Conservation (phyloP, 2,113 vertebrate species). For the Corythornis madagascariensis region DNA sequence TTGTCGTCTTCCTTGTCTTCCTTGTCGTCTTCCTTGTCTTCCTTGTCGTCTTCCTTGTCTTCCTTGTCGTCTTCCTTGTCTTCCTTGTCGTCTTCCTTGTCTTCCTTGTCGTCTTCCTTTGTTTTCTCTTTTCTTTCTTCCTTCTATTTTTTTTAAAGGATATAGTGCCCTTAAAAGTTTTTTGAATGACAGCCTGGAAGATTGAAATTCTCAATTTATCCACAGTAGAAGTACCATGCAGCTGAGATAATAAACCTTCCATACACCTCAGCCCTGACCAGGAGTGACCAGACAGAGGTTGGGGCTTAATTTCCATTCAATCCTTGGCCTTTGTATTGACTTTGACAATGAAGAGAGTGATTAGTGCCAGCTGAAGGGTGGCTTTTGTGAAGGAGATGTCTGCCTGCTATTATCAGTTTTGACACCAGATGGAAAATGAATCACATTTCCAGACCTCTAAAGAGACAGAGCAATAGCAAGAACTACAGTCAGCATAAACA, state of each 20-base stretch:
- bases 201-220: conserved; percentile 59
- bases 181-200: conserved; percentile 26
- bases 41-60: no score
- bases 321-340: conserved; percentile 40
- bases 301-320: conserved; percentile 23
- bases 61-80: no score
- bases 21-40: no score
- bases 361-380: background rate
- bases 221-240: background rate
- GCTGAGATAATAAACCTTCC: conserved; percentile 39
- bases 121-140: background rate
- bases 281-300: background rate
- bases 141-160: background rate
- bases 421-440: conserved; percentile 43
- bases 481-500: conserved; percentile 28
- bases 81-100: no score
- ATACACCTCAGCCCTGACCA: conserved; percentile 22
- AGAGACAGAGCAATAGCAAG: conserved; percentile 10
- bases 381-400: background rate
- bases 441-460: conserved; percentile 15
- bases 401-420: background rate
- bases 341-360: conserved; percentile 25
- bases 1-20: no score
- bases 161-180: background rate
- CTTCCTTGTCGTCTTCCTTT: no score